These are phyloP conservation scores for Catostomus latipinnis DNA, from an alignment of 2,797 vertebrate genomes.

Conservation along the genomic window DNA sequence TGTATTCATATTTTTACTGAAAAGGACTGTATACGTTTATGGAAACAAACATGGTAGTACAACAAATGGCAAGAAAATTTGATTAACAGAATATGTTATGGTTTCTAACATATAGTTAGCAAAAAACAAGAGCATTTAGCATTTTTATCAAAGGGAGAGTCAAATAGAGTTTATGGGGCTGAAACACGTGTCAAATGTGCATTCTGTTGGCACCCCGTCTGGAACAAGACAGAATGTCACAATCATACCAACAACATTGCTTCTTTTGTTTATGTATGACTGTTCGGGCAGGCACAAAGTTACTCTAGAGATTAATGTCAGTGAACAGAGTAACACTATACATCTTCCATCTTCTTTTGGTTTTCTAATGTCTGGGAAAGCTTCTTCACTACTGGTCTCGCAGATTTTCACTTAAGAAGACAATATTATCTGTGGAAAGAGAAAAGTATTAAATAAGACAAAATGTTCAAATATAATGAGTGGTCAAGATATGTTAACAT, in stretches of 20 bases:
- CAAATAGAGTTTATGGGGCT: not conserved
- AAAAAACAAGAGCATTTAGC: too few relatives aligned
- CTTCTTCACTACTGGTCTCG: slow-evolving; percentile 80
- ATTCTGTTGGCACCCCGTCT: not conserved
- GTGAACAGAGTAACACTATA: slow-evolving; percentile 46
- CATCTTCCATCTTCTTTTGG: slow-evolving; percentile 18
- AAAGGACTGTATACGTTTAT: not conserved
- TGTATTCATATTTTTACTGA: not conserved
- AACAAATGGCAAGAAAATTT: not conserved
- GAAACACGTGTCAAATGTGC: slow-evolving; percentile 6
- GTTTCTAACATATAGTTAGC: not conserved
- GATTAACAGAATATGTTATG: not conserved
- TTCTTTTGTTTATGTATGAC: not conserved
- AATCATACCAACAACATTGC: not conserved
- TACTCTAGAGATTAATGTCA: slow-evolving; percentile 26
- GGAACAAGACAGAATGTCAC: not conserved
- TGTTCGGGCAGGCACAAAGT: not conserved
- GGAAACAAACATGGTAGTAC: not conserved
- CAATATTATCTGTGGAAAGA: slow-evolving; percentile 88
- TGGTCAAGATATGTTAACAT: not conserved
- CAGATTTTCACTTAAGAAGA: slow-evolving; percentile 88
- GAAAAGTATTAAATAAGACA: not conserved
- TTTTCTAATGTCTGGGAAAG: not conserved
- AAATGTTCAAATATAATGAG: not conserved
- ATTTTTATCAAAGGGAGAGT: too few relatives aligned